Percentiles rank a stretch among this genome's conserved stretches.
Conservation (phyloP, 2,797 vertebrate genomes). For the Semaprochilodus insignis region DNA sequence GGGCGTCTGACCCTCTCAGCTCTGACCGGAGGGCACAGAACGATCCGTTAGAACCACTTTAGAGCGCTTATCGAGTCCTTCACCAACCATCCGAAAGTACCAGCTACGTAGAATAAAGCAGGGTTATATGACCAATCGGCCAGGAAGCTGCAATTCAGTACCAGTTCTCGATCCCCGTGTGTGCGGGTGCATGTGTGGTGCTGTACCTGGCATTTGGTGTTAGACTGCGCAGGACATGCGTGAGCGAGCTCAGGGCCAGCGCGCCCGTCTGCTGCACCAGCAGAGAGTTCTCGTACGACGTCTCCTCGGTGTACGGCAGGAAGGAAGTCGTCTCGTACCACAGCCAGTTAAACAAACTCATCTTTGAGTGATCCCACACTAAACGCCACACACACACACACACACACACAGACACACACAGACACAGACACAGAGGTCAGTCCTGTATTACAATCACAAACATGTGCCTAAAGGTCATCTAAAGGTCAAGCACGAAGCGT, state of each 20-base stretch:
- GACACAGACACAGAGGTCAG: no score
- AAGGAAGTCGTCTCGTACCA: conserved; percentile 98
- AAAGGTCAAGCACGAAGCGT: neutral
- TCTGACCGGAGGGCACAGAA: no score
- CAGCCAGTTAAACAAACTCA: conserved; percentile 96
- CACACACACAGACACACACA: neutral
- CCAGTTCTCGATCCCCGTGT: no score
- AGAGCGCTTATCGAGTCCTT: no score
- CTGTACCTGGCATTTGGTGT: conserved; percentile 92
- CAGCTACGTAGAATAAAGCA: no score
- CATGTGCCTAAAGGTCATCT: neutral
- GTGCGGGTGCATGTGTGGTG: neutral
- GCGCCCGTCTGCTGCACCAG: conserved; percentile 93
- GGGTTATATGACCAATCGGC: no score
- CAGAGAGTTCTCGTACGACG: conserved; percentile 95
- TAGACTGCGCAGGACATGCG: conserved; percentile 90
- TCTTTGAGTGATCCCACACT: conserved; percentile 99
- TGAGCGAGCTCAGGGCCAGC: conserved; percentile 92
- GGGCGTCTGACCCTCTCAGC: no score
- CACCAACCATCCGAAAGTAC: no score
- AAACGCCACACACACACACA: conserved; percentile 7
- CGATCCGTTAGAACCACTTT: no score
- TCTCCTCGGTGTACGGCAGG: conserved; percentile 91
- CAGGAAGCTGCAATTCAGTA: no score
- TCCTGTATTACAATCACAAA: neutral